Evolutionary conservation across 2,888 invertebrate species (phyloP), one percentile per base, ranked within the genome.

Genomic region (Orthosia gracilis): DNA sequence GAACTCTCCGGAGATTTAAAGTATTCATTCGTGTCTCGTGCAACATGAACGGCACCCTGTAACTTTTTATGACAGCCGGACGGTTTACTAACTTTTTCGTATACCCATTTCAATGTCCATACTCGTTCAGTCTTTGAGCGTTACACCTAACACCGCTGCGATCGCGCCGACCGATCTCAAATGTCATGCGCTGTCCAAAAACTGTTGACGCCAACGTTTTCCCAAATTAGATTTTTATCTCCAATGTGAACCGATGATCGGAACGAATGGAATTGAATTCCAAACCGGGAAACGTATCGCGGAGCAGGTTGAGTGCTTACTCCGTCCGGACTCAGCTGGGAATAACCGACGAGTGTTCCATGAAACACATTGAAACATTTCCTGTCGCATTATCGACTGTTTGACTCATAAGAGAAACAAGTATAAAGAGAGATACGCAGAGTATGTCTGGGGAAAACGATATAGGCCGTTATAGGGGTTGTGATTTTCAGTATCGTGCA

Each of bases 251-350:
- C 88, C 91, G 91, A 90, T 91, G 89, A 91, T 91, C 91, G 92
- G 91, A 91, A 91, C 90, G 91, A 89, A 91, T 89, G 89, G 89
- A 91, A 91, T 91, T 91, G 91, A 91, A 91, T 91, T 90, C 87
- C 86, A 86, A 87, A 85, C 88, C 85, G 88, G 91, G 86, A 87
- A 89, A 87, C 84, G 87, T 88, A 87, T 86, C 84, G 84, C 65
- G 76, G 83, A 80, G 80, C 89, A 80, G 84, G 83, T 84, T 87
- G 83, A 88, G 82, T 80, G 82, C 84, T 82, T 87, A 83, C 77
- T 82, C 80, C 76, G 79, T 82, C 80, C 76, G 79, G 78, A 84
- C 89, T 88, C 91, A 87, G 83, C 81, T 89, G 92, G 88, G 90
- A 89, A 89, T 90, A 88, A 80, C 86, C 84, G 84, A 80, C 82